Percentiles rank a stretch among this genome's conserved stretches.
phyloP scores from a whole-genome alignment of 2,888 invertebrate genomes.

The Drosophila prolongata region DNA sequence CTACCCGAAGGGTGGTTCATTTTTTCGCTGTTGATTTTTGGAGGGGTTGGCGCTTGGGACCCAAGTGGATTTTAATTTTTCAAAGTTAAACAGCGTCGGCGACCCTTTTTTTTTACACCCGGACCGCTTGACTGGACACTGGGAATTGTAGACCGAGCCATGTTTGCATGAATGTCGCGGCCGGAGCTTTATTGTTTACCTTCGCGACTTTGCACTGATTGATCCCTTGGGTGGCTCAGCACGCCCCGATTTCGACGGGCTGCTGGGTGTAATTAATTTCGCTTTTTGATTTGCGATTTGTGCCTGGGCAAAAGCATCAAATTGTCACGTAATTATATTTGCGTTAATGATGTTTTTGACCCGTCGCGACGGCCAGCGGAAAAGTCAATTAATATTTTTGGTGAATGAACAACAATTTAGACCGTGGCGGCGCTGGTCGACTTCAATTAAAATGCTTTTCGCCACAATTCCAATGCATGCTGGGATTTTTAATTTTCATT shows the following conservation, averaged over 20 bases:
- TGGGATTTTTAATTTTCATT: constrained; percentile 67
- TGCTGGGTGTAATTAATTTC: constrained; percentile 40
- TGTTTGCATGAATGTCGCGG: constrained; percentile 66
- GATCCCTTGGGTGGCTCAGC: constrained; percentile 67
- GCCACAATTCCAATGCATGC: constrained; percentile 58
- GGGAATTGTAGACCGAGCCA: constrained; percentile 22
- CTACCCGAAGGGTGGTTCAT: constrained; percentile 28
- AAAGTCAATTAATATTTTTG: constrained; percentile 77
- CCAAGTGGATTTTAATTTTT: constrained; percentile 81
- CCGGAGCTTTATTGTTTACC: constrained; percentile 68
- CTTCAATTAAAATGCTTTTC: constrained; percentile 65
- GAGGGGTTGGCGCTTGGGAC: constrained; percentile 42
- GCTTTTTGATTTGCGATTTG: constrained; percentile 35
- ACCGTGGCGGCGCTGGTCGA: constrained; percentile 31
- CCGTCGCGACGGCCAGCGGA: constrained; percentile 44
- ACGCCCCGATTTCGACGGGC: constrained; percentile 25
- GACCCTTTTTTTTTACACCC: constrained; percentile 60
- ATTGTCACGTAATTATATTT: constrained; percentile 82
- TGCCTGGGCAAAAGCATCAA: constrained; percentile 61
- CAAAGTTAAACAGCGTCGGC: constrained; percentile 64
- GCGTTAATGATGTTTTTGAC: constrained; percentile 69
- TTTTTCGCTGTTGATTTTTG: constrained; percentile 4
- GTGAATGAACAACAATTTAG: constrained; percentile 57
- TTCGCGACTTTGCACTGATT: constrained; percentile 71
- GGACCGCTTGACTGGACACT: constrained; percentile 39